These are phyloP conservation scores for Cephus pygmeus DNA, from an alignment of 2,888 invertebrate genomes.

Conservation along the genomic window DNA sequence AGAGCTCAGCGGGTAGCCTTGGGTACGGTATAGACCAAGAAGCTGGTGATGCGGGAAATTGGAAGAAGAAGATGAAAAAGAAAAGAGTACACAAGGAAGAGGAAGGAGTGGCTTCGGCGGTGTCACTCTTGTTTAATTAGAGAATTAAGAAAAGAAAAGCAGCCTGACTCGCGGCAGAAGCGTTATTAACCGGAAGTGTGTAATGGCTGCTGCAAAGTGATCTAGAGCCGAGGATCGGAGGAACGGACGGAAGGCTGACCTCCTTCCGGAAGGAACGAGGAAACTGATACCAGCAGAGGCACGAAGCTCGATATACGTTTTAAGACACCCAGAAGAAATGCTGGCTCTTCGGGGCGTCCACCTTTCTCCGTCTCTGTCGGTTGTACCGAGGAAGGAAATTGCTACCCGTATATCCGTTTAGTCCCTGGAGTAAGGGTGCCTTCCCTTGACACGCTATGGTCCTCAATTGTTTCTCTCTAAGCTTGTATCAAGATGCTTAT, in stretches of 20 bases:
- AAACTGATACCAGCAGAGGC: background rate
- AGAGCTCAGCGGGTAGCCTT: background rate
- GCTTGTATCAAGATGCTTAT: background rate
- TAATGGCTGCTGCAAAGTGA: background rate
- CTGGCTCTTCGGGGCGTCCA: background rate
- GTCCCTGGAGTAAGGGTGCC: background rate
- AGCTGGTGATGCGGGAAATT: background rate
- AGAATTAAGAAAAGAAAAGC: background rate
- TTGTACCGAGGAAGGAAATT: background rate
- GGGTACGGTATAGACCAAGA: background rate
- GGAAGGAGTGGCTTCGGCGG: background rate
- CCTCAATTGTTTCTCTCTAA: background rate
- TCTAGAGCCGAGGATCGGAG: background rate
- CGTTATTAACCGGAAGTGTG: background rate
- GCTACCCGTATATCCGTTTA: background rate
- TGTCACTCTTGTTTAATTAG: background rate
- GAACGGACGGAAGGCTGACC: background rate
- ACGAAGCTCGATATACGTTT: background rate
- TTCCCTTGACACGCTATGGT: background rate
- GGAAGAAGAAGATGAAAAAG: background rate
- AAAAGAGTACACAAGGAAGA: background rate
- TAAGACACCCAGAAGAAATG: background rate
- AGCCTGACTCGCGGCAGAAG: background rate
- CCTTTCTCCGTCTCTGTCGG: background rate
- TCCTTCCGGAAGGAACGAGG: background rate